Evolutionary conservation across 1,140 invertebrate genomes (phyloP).

Genomic region (Tribolium castaneum): DNA sequence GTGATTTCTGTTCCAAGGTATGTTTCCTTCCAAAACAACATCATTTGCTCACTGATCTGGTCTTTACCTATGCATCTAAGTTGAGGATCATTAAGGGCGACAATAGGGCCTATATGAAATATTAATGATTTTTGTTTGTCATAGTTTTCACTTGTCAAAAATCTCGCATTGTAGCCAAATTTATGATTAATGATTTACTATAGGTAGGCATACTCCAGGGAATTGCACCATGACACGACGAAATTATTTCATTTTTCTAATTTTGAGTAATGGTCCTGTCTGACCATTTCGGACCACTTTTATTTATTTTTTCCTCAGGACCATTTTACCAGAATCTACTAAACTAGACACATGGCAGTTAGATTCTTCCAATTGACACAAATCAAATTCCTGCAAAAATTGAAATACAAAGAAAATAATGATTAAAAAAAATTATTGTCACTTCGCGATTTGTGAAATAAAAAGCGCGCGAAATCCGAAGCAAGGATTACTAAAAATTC

Average conservation of each 20-base stretch:
- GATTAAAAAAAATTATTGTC: not conserved
- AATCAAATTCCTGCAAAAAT: not conserved
- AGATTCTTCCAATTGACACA: slow-evolving; percentile 53
- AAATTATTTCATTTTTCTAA: slow-evolving; percentile 53
- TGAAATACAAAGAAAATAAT: not conserved
- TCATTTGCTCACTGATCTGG: slow-evolving; percentile 25
- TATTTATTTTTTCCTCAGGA: not conserved
- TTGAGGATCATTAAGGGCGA: slow-evolving; percentile 55
- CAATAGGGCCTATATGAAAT: slow-evolving; percentile 59
- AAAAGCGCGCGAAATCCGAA: slow-evolving; percentile 2
- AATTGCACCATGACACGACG: slow-evolving; percentile 57
- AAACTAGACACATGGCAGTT: slow-evolving; percentile 53
- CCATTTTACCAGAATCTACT: slow-evolving; percentile 56
- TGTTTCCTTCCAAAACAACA: slow-evolving; percentile 31
- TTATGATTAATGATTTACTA: slow-evolving; percentile 56
- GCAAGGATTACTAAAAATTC: not conserved
- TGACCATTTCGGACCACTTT: slow-evolving; percentile 35
- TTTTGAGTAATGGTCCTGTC: slow-evolving; percentile 57
- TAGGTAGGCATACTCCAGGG: slow-evolving; percentile 52
- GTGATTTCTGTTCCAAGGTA: slow-evolving; percentile 31
- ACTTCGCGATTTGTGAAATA: too few relatives aligned
- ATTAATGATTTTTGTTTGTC: slow-evolving; percentile 63
- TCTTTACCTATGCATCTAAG: slow-evolving; percentile 36
- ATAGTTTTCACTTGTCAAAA: slow-evolving; percentile 61
- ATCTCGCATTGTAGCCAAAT: slow-evolving; percentile 60